Conservation (phyloP, 2,113 vertebrate species). For the Ahaetulla prasina region DNA sequence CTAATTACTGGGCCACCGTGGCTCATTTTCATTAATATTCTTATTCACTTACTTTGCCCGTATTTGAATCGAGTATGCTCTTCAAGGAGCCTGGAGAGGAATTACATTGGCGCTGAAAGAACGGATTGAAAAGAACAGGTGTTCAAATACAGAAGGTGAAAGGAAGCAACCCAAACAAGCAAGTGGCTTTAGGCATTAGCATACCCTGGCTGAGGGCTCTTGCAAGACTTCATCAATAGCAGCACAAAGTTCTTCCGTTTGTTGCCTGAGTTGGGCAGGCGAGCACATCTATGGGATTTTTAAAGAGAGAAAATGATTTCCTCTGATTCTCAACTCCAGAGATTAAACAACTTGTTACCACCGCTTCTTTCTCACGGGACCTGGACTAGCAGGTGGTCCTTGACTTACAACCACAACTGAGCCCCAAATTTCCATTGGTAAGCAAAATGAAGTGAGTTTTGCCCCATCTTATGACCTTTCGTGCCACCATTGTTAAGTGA, state of each 20-base stretch:
- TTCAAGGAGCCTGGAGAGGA: conserved; percentile 66
- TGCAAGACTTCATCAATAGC: conserved; percentile 89
- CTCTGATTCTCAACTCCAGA: neutral
- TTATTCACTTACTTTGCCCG: conserved; percentile 73
- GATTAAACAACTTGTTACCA: neutral
- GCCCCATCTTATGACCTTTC: neutral
- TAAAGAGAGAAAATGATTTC: conserved; percentile 42
- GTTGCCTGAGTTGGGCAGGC: conserved; percentile 85
- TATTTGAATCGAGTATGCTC: conserved; percentile 53
- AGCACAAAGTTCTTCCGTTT: conserved; percentile 89
- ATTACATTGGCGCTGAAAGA: conserved; percentile 62
- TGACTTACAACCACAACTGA: neutral
- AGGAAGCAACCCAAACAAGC: neutral
- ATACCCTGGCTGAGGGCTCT: conserved; percentile 77
- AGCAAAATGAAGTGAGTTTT: neutral
- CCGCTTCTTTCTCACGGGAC: too few relatives aligned
- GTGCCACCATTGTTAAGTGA: neutral
- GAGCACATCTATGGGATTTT: conserved; percentile 79
- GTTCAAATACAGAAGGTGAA: conserved; percentile 4
- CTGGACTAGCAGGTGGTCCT: neutral
- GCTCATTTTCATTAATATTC: neutral
- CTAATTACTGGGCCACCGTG: too few relatives aligned
- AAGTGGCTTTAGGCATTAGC: neutral
- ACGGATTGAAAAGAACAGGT: conserved; percentile 39
- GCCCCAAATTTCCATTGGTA: neutral